A percentile compares a stretch with the other conserved stretches of the same genome.
phyloP scores from a whole-genome alignment of 2,888 invertebrate species.

The Cataglyphis cursor region DNA sequence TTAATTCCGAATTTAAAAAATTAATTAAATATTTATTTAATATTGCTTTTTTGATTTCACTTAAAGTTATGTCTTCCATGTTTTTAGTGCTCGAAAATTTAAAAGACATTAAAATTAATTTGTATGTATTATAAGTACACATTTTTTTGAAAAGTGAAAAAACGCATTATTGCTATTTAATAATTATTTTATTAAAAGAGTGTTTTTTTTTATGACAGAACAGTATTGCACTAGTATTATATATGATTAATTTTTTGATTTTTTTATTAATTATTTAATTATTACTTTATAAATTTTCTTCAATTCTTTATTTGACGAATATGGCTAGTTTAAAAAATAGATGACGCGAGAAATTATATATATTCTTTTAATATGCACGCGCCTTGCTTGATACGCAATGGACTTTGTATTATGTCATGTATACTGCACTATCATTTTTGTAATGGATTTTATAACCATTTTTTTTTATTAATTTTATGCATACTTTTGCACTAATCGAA shows the following conservation, averaged over 20 bases:
- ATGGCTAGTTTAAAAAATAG: neutral
- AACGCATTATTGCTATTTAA: neutral
- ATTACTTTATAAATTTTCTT: constrained; percentile 12
- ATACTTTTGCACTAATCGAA: neutral
- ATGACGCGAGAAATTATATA: neutral
- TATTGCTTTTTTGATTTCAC: neutral
- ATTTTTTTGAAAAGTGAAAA: constrained; percentile 1
- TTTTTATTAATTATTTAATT: constrained; percentile 15
- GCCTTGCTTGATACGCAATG: neutral
- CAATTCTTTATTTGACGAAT: neutral
- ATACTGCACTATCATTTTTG: neutral
- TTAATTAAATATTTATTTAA: neutral
- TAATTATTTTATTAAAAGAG: neutral
- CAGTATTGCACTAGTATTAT: constrained; percentile 45
- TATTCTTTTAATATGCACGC: neutral
- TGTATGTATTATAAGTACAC: neutral
- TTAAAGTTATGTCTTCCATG: neutral
- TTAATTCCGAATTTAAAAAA: neutral
- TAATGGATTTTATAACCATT: neutral
- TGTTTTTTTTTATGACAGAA: neutral
- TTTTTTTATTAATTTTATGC: constrained; percentile 1
- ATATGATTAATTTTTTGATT: neutral
- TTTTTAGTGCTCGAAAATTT: neutral
- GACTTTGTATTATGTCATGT: neutral
- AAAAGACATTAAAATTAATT: neutral